Evolutionary conservation across 2,113 vertebrate species (phyloP).

Genomic region (Patagioenas fasciata): DNA sequence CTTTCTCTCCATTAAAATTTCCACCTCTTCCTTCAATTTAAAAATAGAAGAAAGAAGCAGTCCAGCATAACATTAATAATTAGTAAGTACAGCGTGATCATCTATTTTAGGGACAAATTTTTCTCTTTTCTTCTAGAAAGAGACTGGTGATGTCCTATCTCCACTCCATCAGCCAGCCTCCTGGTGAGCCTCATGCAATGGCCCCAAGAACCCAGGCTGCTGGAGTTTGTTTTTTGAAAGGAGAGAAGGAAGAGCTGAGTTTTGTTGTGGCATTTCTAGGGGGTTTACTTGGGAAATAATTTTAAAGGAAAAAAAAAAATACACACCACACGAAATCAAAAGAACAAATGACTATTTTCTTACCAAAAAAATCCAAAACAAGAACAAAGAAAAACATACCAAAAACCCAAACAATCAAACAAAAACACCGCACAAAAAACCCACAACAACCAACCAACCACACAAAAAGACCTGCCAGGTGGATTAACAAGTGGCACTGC

Average conservation of each 20-base stretch:
- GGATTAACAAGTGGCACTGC: background rate
- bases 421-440: no score
- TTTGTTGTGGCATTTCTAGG: background rate
- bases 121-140: background rate
- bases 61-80: background rate
- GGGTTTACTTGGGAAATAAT: background rate
- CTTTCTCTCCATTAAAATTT: background rate
- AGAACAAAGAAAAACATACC: no score
- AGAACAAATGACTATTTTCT: background rate
- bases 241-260: background rate
- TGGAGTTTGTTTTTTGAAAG: background rate
- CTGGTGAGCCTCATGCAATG: background rate
- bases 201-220: fast-evolving
- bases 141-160: background rate
- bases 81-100: background rate
- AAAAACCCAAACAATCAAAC: no score
- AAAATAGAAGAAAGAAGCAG: background rate
- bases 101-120: slow-evolving; percentile 14
- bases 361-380: background rate
- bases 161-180: background rate
- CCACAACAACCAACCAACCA: no score
- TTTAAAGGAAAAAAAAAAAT: background rate
- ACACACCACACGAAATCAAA: background rate
- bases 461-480: background rate
- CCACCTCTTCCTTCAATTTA: background rate